Base-by-base conservation (phyloP, 1,140 invertebrate genomes). In the Thaumatotibia leucotreta region DNA sequence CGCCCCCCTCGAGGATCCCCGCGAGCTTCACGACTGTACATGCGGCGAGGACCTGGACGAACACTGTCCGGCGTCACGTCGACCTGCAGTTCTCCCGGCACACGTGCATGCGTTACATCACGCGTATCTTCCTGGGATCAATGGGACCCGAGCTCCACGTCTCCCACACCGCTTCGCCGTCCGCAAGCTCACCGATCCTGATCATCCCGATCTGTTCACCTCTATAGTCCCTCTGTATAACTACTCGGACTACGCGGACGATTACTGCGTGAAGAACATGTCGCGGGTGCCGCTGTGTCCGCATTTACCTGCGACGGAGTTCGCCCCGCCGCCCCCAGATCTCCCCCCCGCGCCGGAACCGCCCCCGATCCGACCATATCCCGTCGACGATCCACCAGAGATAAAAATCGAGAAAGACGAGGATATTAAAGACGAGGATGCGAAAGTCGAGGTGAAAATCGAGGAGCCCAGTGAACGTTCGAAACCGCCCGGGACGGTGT, bases 201-300 rank as follows among this genome's bases (percentile, higher is more conserved):
- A 89, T 31, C 83, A 82, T 22, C 67, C 86, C 11, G 80, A 67
- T 4, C 78, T 84, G 9, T 91, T 90, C 79, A 70, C 83, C 33
- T 83, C 76, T 65, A 84, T 92, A 27, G 89, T 92, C 33, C 91
- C 91, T 5, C 86, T 90, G 22, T 92, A 88, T 76, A 88, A 85
- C 29, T 92, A 89, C 73, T 88, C 86, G 1, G 90, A 91, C 72
- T 91, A 91, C 74, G 86, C 89, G 31, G 82, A 89, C 74, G 90
- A 91, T 64, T 83, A 80, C 64, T 90, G 88, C 69, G 76, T 76
- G 5, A 91, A 91, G 65, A 91, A 91, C 66, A 69, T 90, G 69
- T 70, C 76, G n/a, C 73, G 78, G 0, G 80, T 89, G 29, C 80
- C 80, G 6, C 66, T 91, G 1, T 84, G 84, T 45, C 22, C 63